Evolutionary conservation across 1,140 invertebrate genomes (phyloP).

Genomic region (Drosophila aff.): DNA sequence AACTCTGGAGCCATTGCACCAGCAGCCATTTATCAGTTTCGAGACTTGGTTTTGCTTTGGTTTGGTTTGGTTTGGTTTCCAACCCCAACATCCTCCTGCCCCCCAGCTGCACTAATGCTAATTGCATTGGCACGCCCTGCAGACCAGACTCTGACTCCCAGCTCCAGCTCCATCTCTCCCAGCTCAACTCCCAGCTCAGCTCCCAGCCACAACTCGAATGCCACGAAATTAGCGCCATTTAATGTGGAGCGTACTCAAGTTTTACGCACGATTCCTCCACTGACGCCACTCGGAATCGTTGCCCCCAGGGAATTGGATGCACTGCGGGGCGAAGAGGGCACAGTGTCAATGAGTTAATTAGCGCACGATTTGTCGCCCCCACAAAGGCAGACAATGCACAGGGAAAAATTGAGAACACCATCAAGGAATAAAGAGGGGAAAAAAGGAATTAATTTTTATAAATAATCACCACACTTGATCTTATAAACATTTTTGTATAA

Average conservation of each 20-base stretch:
- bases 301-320: constrained; percentile 12
- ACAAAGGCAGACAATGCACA: constrained; percentile 16
- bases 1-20: constrained; percentile 51
- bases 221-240: constrained; percentile 82
- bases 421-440: background rate
- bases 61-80: constrained; percentile 6
- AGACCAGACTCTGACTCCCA: constrained; percentile 17
- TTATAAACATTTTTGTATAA: too few relatives aligned
- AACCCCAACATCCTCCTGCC: constrained; percentile 5
- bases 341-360: constrained; percentile 84
- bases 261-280: constrained; percentile 80
- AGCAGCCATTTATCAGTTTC: constrained; percentile 50
- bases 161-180: constrained; percentile 1
- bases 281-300: constrained; percentile 63
- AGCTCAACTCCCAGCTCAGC: background rate
- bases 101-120: constrained; percentile 57
- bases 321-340: constrained; percentile 48
- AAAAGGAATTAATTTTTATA: background rate
- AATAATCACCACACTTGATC: too few relatives aligned
- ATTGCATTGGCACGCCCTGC: constrained; percentile 78
- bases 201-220: constrained; percentile 33
- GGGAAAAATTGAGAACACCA: too few relatives aligned
- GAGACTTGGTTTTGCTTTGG: constrained; percentile 11
- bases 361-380: constrained; percentile 75
- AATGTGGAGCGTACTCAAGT: constrained; percentile 80